Evolutionary conservation across 2,888 invertebrate species (phyloP).

Genomic region (Punctoribates punctum): DNA sequence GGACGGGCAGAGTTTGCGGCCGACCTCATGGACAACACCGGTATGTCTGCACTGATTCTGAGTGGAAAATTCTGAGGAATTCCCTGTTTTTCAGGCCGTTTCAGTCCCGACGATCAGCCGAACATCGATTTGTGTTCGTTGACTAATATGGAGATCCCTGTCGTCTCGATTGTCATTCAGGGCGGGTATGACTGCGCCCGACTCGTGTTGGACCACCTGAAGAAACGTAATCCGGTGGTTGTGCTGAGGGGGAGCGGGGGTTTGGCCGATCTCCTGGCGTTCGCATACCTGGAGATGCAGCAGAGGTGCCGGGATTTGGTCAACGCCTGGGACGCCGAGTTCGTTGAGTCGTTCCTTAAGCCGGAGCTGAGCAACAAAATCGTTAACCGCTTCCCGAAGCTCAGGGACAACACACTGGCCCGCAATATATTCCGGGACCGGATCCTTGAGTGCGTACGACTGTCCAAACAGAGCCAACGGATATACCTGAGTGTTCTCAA

Average conservation of each 20-base stretch:
- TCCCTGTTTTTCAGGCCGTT: background rate
- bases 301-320: conserved; percentile 49
- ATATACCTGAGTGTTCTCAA: conserved; percentile 53
- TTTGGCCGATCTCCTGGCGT: conserved; percentile 53
- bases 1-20: conserved; percentile 26
- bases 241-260: conserved; percentile 54
- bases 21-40: conserved; percentile 6
- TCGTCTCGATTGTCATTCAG: conserved; percentile 54
- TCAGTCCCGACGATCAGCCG: background rate
- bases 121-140: conserved; percentile 40
- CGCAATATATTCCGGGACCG: conserved; percentile 53
- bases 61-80: background rate
- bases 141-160: conserved; percentile 50
- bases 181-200: conserved; percentile 53
- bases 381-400: conserved; percentile 51
- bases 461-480: conserved; percentile 52
- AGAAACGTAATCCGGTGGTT: conserved; percentile 53
- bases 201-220: conserved; percentile 52
- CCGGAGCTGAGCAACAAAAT: conserved; percentile 54
- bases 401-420: conserved; percentile 52
- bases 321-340: conserved; percentile 51
- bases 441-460: conserved; percentile 53
- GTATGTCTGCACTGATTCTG: background rate
- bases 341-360: conserved; percentile 52
- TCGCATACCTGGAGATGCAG: conserved; percentile 52